A percentile compares a stretch with the other conserved stretches of the same genome.
Conservation (phyloP, 30 jellyfish, hydroid and myxozoan genomes). For the Catostylus mosaicus region DNA sequence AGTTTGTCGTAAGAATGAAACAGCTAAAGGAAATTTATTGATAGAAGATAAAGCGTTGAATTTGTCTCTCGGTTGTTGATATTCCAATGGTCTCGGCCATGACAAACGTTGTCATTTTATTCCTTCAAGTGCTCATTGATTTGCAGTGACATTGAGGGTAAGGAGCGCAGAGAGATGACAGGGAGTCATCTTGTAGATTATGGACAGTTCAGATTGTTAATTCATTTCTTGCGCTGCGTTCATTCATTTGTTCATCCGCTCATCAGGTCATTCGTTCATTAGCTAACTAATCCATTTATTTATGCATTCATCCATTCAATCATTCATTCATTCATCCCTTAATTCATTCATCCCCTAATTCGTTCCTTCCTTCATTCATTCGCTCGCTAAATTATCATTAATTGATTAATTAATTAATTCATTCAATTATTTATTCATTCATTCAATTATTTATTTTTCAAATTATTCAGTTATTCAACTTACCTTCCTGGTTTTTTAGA, state of each 20-base stretch:
- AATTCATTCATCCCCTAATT: neutral
- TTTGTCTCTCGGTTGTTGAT: too few relatives aligned
- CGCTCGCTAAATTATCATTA: neutral
- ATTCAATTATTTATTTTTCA: neutral
- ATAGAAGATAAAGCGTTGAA: neutral
- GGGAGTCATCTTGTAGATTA: too few relatives aligned
- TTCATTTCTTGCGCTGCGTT: too few relatives aligned
- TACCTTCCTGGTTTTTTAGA: too few relatives aligned
- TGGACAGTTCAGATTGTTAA: too few relatives aligned
- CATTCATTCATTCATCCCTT: neutral
- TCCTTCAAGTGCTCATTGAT: too few relatives aligned
- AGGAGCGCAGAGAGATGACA: too few relatives aligned
- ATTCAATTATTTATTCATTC: neutral
- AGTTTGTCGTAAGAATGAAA: neutral
- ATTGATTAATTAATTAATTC: neutral
- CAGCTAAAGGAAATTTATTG: neutral
- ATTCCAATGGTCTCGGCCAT: too few relatives aligned
- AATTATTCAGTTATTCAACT: neutral
- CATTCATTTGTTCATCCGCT: neutral
- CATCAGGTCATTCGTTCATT: neutral
- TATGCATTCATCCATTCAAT: neutral
- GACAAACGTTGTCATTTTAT: too few relatives aligned
- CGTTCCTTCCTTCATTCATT: neutral
- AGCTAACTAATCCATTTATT: neutral
- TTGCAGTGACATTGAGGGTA: too few relatives aligned